Percentiles rank a stretch among this genome's conserved stretches.
phyloP scores from a whole-genome alignment of 2,797 vertebrate genomes.

The Chanos chanos region DNA sequence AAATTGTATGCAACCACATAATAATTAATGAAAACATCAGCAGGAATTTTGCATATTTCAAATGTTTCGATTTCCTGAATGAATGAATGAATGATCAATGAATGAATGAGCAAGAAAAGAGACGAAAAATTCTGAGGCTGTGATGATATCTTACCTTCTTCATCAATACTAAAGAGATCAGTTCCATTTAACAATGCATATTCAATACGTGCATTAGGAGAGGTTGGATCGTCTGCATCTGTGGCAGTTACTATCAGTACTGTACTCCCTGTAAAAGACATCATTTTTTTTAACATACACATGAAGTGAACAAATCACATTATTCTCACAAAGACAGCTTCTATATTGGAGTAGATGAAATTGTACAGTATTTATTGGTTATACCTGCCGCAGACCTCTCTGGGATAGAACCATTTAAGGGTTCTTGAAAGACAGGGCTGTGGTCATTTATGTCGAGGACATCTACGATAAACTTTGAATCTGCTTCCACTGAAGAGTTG shows the following conservation, averaged over 20 bases:
- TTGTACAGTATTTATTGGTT: not conserved
- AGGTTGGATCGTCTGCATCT: slow-evolving; percentile 68
- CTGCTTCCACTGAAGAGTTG: slow-evolving; percentile 44
- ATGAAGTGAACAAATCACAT: no score
- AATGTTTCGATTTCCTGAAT: no score
- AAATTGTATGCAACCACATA: no score
- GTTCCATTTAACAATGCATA: slow-evolving; percentile 54
- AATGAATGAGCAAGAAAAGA: no score
- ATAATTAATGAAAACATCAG: no score
- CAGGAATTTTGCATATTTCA: no score
- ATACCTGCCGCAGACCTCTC: slow-evolving; percentile 64
- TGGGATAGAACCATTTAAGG: slow-evolving; percentile 53
- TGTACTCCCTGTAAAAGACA: slow-evolving; percentile 48
- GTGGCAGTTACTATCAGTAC: slow-evolving; percentile 62
- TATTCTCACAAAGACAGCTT: no score
- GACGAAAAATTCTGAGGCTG: not conserved
- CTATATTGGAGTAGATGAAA: not conserved
- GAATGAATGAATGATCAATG: no score
- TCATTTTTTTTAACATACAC: not conserved
- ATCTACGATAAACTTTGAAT: slow-evolving; percentile 56
- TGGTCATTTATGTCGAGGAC: slow-evolving; percentile 75
- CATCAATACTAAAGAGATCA: slow-evolving; percentile 60
- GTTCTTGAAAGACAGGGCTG: slow-evolving; percentile 55
- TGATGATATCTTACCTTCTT: slow-evolving; percentile 47
- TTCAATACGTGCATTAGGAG: slow-evolving; percentile 57